A percentile compares a stretch with the other conserved stretches of the same genome.
Conservation (phyloP, 1,140 invertebrate species). For the Drosophila teissieri region DNA sequence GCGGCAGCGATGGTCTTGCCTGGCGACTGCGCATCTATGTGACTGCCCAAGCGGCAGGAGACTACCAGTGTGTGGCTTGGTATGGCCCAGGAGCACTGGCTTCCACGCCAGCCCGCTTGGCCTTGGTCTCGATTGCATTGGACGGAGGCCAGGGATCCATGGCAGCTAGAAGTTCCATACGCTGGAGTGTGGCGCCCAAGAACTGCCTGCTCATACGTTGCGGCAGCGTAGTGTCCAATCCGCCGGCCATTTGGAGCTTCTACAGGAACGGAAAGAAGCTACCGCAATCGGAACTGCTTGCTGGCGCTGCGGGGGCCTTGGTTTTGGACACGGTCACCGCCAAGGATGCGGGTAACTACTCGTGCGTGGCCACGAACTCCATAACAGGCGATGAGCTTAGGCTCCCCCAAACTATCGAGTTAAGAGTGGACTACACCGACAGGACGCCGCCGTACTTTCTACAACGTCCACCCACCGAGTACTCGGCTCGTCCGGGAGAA, state of each 20-base stretch:
- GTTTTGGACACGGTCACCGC: constrained; percentile 86
- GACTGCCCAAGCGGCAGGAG: constrained; percentile 86
- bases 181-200: constrained; percentile 78
- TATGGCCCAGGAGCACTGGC: constrained; percentile 91
- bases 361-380: constrained; percentile 87
- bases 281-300: constrained; percentile 66
- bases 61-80: constrained; percentile 92
- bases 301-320: constrained; percentile 84
- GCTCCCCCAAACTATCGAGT: constrained; percentile 84
- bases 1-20: constrained; percentile 63
- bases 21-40: constrained; percentile 85
- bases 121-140: constrained; percentile 87
- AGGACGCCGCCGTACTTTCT: constrained; percentile 85
- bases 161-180: constrained; percentile 42
- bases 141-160: constrained; percentile 16
- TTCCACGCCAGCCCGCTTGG: constrained; percentile 90
- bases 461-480: constrained; percentile 84
- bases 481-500: constrained; percentile 85
- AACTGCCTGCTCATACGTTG: constrained; percentile 81
- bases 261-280: constrained; percentile 80
- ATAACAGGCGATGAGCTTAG: constrained; percentile 85
- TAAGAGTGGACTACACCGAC: constrained; percentile 85
- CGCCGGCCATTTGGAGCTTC: constrained; percentile 81
- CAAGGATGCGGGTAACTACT: constrained; percentile 86
- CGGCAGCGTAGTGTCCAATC: constrained; percentile 74